Percentiles rank a stretch among this genome's conserved stretches.
Evolutionary conservation across 2,888 invertebrate genomes (phyloP).

Genomic region (Notocelia uddmanniana): DNA sequence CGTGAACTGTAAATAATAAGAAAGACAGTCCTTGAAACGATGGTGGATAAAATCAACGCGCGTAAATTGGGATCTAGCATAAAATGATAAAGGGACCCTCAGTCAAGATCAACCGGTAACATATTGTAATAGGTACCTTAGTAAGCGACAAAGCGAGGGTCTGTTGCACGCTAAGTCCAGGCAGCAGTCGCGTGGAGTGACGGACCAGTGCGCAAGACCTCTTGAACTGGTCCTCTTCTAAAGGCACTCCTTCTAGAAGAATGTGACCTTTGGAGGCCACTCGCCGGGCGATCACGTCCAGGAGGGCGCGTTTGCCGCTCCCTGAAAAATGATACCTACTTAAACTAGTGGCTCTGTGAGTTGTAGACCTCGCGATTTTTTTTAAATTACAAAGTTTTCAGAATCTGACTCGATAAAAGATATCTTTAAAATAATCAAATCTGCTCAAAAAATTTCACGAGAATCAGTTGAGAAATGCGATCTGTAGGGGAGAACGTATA

Average conservation of each 20-base stretch:
- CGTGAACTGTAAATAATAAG: not conserved
- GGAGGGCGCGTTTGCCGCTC: slow-evolving; percentile 96
- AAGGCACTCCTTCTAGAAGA: slow-evolving; percentile 93
- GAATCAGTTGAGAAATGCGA: too few species aligned
- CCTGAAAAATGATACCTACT: slow-evolving; percentile 85
- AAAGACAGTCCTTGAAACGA: not conserved
- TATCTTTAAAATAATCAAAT: too few species aligned
- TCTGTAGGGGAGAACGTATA: too few species aligned
- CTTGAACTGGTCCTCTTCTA: slow-evolving; percentile 93
- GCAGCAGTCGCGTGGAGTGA: slow-evolving; percentile 93
- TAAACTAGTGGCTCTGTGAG: too few species aligned
- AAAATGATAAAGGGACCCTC: too few species aligned
- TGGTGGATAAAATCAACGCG: not conserved
- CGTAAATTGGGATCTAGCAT: not conserved
- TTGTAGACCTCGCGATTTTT: too few species aligned
- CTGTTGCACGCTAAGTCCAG: slow-evolving; percentile 95
- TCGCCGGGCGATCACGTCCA: slow-evolving; percentile 95
- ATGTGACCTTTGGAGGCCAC: slow-evolving; percentile 95
- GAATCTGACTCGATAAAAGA: too few species aligned
- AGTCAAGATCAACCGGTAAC: too few species aligned
- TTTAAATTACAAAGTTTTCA: too few species aligned
- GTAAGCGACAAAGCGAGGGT: slow-evolving; percentile 93
- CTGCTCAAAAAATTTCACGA: too few species aligned
- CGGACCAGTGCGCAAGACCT: slow-evolving; percentile 95
- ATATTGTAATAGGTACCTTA: slow-evolving; percentile 80